Conservation (phyloP, 2,113 vertebrate species). For the Lampris incognitus region DNA sequence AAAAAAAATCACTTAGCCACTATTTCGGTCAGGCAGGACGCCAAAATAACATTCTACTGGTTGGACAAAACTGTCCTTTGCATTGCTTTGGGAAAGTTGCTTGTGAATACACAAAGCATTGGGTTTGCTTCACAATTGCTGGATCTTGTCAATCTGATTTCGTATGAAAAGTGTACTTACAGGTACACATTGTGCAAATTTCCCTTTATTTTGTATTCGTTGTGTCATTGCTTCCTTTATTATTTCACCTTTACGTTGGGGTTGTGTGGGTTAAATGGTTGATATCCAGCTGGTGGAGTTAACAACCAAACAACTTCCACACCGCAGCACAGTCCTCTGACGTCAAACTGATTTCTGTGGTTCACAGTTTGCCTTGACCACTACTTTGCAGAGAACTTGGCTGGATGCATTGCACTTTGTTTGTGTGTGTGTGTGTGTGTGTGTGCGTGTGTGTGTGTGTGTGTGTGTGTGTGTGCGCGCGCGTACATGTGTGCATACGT, state of each 20-base stretch:
- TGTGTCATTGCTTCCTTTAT: no score
- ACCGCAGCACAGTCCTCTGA: background rate
- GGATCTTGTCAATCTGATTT: background rate
- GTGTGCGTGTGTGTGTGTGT: background rate
- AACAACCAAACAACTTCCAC: background rate
- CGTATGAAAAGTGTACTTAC: no score
- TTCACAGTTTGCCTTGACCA: background rate
- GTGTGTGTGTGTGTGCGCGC: no score
- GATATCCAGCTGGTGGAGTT: background rate
- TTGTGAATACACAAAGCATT: slow-evolving; percentile 28
- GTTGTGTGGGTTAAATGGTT: background rate
- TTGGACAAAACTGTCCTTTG: slow-evolving; percentile 37
- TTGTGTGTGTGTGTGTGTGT: background rate
- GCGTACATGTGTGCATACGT: no score
- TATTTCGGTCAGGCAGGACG: slow-evolving; percentile 35
- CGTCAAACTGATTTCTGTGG: slow-evolving; percentile 8
- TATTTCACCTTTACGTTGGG: background rate
- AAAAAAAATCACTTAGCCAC: slow-evolving; percentile 39
- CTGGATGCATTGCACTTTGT: background rate
- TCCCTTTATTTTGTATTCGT: no score
- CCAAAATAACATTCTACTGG: slow-evolving; percentile 43
- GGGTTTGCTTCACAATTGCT: slow-evolving; percentile 4
- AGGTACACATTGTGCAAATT: no score
- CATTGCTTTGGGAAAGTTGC: slow-evolving; percentile 20
- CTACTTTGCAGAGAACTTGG: background rate